phyloP scores from a whole-genome alignment of 2,888 invertebrate genomes.

The Syritta pipiens region DNA sequence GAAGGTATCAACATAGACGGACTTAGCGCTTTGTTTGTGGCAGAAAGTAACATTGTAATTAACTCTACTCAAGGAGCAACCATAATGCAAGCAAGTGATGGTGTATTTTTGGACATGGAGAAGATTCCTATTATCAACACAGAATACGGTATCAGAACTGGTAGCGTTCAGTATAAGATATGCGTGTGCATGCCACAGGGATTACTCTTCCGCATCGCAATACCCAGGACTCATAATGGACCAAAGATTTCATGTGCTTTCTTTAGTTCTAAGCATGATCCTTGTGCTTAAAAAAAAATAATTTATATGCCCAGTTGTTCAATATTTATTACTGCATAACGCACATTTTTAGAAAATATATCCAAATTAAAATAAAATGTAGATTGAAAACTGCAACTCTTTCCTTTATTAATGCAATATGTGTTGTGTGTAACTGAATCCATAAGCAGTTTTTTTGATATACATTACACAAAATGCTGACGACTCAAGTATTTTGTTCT shows the following conservation, averaged over 20 bases:
- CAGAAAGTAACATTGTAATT: conserved; percentile 88
- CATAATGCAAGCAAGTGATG: conserved; percentile 85
- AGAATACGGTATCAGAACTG: conserved; percentile 78
- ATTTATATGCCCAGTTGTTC: too few relatives aligned
- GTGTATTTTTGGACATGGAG: conserved; percentile 86
- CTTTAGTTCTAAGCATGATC: conserved; percentile 76
- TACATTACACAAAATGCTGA: too few relatives aligned
- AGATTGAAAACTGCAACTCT: too few relatives aligned
- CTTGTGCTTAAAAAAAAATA: conserved; percentile 72
- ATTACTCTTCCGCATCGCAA: conserved; percentile 88
- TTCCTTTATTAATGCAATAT: too few relatives aligned
- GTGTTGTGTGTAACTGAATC: too few relatives aligned
- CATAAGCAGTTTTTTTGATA: too few relatives aligned
- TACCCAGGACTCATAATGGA: conserved; percentile 80
- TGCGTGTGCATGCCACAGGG: conserved; percentile 95
- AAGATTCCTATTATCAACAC: conserved; percentile 85
- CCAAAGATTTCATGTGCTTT: conserved; percentile 77
- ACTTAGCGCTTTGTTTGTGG: conserved; percentile 86
- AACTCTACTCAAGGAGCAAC: conserved; percentile 90
- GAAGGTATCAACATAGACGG: conserved; percentile 89
- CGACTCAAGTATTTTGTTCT: too few relatives aligned
- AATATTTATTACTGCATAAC: too few relatives aligned
- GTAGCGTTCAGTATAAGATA: conserved; percentile 87
- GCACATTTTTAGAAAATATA: too few relatives aligned
- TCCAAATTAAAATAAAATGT: too few relatives aligned